Percentiles rank a stretch among this genome's conserved stretches.
phyloP scores from a whole-genome alignment of 2,113 vertebrate genomes.

The Poeciliopsis retropinna region DNA sequence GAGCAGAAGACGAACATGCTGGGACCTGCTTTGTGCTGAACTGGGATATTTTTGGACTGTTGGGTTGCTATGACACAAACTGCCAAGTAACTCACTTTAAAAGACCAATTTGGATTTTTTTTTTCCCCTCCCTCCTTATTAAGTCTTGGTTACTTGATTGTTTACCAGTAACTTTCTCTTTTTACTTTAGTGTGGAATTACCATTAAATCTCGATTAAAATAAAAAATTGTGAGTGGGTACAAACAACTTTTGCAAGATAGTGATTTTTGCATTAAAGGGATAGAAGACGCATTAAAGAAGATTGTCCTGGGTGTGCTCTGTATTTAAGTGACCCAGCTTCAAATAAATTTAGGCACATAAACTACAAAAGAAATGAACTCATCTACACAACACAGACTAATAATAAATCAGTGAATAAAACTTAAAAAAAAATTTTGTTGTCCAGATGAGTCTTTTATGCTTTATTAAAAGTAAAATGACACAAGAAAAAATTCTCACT shows the following conservation, averaged over 20 bases:
- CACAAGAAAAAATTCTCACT: no score
- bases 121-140: background rate
- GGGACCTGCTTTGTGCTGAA: conserved; percentile 49
- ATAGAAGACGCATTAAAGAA: conserved; percentile 2
- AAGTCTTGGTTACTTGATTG: conserved; percentile 3
- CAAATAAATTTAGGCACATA: conserved; percentile 56
- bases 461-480: no score
- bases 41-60: conserved; percentile 61
- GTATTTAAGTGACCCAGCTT: conserved; percentile 16
- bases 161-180: background rate
- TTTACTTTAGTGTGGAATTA: background rate
- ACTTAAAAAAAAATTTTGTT: no score
- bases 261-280: conserved; percentile 8
- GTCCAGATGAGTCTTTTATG: no score
- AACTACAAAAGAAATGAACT: conserved; percentile 31
- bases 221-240: background rate
- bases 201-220: background rate
- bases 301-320: conserved; percentile 14
- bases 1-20: conserved; percentile 51
- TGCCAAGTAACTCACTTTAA: conserved; percentile 36
- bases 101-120: conserved; percentile 23
- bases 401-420: no score
- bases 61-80: conserved; percentile 39
- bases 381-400: no score
- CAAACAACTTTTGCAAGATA: conserved; percentile 20